A percentile compares a stretch with the other conserved stretches of the same genome.
phyloP scores from a whole-genome alignment of 1,140 invertebrate genomes.

The Scaptomyza graminum region DNA sequence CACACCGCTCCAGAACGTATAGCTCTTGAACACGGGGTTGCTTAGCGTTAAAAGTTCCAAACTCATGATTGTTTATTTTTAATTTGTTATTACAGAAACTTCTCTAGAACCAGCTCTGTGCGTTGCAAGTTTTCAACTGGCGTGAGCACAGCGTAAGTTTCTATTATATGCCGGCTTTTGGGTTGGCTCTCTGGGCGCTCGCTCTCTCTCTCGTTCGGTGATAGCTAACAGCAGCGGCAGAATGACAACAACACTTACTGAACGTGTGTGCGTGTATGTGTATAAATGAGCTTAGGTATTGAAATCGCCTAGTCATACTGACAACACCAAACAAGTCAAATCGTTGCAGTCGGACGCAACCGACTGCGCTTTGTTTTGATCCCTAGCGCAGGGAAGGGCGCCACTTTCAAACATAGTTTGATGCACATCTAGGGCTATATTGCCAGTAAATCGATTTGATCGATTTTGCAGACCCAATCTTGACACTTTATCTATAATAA shows the following conservation, averaged over 20 bases:
- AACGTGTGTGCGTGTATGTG: not conserved
- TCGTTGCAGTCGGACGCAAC: no score
- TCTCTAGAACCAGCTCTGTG: slow-evolving; percentile 1
- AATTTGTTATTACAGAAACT: not conserved
- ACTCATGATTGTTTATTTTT: slow-evolving; percentile 44
- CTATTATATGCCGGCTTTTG: slow-evolving; percentile 27
- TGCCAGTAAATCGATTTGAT: no score
- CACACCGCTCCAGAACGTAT: slow-evolving; percentile 86
- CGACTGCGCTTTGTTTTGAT: no score
- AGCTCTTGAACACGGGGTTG: slow-evolving; percentile 85
- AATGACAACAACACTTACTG: not conserved
- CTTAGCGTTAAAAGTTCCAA: slow-evolving; percentile 67
- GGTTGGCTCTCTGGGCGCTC: not conserved
- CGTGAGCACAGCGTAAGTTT: slow-evolving; percentile 16
- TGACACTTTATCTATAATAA: no score
- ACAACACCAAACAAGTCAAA: not conserved
- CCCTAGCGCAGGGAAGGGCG: no score
- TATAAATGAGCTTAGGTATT: not conserved
- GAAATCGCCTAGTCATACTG: slow-evolving; percentile 37
- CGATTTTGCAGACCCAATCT: no score
- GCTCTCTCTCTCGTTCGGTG: slow-evolving; percentile 14
- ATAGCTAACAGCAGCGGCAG: slow-evolving; percentile 6
- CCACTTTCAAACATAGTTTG: no score
- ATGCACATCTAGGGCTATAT: no score
- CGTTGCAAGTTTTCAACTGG: slow-evolving; percentile 26